Evolutionary conservation across 2,888 invertebrate genomes (phyloP), one percentile per base, ranked within the genome.

Genomic region (Scaptomyza parva): DNA sequence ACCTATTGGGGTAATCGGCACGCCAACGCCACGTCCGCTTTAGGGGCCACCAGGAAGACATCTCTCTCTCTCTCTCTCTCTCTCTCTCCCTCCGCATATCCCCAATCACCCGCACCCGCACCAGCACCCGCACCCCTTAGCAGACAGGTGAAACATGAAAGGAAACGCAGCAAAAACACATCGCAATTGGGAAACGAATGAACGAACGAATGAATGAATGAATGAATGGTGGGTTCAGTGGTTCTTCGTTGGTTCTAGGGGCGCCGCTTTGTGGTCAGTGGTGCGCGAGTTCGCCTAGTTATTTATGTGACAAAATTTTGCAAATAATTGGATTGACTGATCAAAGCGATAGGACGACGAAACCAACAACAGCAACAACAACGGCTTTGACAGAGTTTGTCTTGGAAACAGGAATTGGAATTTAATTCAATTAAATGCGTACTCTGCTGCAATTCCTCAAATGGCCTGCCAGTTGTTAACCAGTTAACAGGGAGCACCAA

Each of bases 241-340:
- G 44, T 11, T 24, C n/a, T 12, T 8, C 35, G 35, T 35, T 20
- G 22, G 28, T 50, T 70, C 68, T 68, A 73, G 73, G 73, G 76
- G 70, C 63, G 70, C 70, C 73, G 47, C 59, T 28, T 24, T 64
- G 47, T 37, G 37, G 45, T 45, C 67, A 51, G 24, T 41, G 55
- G 61, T 54, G 62, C 45, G 47, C 54, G 44, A 67, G 65, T 33
- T 70, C 53, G 74, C 74, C 83, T 88, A 87, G 90, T 91, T 90
- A 91, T 91, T 90, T 91, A 91, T 91, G 91, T 91, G 91, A 91
- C 91, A 91, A 91, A 91, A 91, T 91, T 91, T 89, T 88, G 88
- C 91, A 91, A 91, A 91, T 90, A 90, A 90, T 90, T 90, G 90
- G 90, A 91, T 91, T 90, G 90, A 91, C 87, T 88, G 89, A 90